These are phyloP conservation scores for Kryptopterus vitreolus DNA, from an alignment of 2,797 vertebrate genomes.

Conservation along the genomic window DNA sequence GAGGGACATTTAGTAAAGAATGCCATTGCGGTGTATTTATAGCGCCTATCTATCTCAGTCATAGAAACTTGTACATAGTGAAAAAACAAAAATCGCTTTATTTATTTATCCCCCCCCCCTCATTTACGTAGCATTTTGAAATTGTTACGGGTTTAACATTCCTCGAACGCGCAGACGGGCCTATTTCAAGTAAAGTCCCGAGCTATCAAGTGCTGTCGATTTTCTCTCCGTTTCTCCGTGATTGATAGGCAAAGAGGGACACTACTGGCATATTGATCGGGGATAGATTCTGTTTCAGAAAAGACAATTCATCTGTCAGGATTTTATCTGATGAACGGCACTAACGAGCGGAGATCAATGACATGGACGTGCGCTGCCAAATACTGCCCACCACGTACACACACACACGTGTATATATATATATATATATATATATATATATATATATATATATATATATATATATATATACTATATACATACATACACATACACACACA, in stretches of 20 bases:
- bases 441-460: no score
- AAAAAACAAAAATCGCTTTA: no score
- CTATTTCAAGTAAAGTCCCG: conserved; percentile 13
- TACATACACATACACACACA: not conserved
- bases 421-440: no score
- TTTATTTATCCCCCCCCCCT: no score
- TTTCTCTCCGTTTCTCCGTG: conserved; percentile 47
- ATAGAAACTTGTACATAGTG: not conserved
- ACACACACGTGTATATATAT: no score
- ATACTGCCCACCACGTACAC: not conserved
- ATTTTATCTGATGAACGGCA: conserved; percentile 46
- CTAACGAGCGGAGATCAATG: conserved; percentile 61
- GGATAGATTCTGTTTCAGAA: conserved; percentile 65
- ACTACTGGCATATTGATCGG: conserved; percentile 59
- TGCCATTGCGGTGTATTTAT: not conserved
- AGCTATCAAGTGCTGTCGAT: conserved; percentile 46
- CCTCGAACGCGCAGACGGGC: not conserved
- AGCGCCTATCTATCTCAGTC: not conserved
- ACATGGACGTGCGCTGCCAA: not conserved
- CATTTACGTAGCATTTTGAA: not conserved
- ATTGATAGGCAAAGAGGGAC: conserved; percentile 53
- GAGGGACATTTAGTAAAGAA: conserved; percentile 18
- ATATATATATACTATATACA: no score
- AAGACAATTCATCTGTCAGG: conserved; percentile 62
- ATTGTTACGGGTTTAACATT: not conserved